Conservation (phyloP, 2,113 vertebrate genomes). For the Agelaius tricolor region DNA sequence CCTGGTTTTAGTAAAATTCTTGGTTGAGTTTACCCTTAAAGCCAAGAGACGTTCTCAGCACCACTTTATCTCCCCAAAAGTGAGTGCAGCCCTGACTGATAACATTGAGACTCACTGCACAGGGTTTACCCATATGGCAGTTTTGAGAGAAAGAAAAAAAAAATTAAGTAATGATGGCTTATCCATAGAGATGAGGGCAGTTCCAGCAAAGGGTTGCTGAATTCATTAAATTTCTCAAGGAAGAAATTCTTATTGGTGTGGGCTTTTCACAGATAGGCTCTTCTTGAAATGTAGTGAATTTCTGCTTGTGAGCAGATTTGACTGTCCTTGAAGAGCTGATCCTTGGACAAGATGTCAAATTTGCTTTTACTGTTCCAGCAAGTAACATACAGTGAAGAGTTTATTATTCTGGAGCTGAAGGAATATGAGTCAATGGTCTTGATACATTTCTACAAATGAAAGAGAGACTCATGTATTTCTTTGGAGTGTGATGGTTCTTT, state of each 20-base stretch:
- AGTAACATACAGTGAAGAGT: not conserved
- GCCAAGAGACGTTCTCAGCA: not conserved
- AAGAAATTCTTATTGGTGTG: not conserved
- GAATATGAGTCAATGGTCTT: not conserved
- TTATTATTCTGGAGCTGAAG: not conserved
- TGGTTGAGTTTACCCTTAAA: conserved; percentile 5
- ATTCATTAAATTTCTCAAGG: not conserved
- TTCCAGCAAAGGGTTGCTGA: not conserved
- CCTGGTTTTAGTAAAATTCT: not conserved
- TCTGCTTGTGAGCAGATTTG: not conserved
- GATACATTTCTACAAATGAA: not conserved
- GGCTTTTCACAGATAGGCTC: not conserved
- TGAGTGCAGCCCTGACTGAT: not conserved
- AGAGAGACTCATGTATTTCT: not conserved
- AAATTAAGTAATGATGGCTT: not conserved
- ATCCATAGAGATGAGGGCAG: not conserved
- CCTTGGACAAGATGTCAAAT: not conserved
- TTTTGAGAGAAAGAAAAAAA: not conserved
- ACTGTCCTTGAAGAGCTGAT: not conserved
- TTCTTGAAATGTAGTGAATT: not conserved
- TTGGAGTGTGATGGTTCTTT: not conserved
- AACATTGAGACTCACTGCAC: not conserved
- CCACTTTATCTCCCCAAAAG: not conserved
- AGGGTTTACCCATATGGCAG: not conserved
- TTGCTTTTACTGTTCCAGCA: not conserved